Evolutionary conservation across 2,888 invertebrate genomes (phyloP), one percentile per base, ranked within the genome.

Genomic region (Quadroppia sp.): DNA sequence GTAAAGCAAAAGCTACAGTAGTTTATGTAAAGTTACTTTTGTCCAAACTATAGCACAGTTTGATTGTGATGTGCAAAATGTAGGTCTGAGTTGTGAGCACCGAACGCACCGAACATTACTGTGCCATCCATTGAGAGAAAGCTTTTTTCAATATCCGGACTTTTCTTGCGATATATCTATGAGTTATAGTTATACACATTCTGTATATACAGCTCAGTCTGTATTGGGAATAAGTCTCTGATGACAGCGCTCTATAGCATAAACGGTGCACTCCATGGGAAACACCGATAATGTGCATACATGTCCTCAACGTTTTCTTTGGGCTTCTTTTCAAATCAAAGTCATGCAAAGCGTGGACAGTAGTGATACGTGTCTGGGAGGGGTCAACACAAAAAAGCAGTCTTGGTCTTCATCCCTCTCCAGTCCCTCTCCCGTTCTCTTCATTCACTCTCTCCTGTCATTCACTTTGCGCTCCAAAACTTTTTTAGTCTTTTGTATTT

Each of bases 341-440:
- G 69, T 45, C 69, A 69, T 69, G 69, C 69, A 69, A 69, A 69
- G 42, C 69, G 69, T 69, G 69, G 69, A 69, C 69, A 69, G 69
- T 69, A 69, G 69, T 69, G 69, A 42, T 69, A 42, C 69, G 69
- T 69, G 69, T 69, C 45, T 69, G 42, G 69, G 40, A 69, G 40
- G 69, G 69, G 69, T 69, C 69, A 69, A 20, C 25, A 9, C 40
- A 40, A 69, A 69, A 67, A 69, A 69, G 69, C 40, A 69, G 69
- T 69, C 25, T 64, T 36, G 69, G 25, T 45, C 67, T 69, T 45
- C 15, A 15, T 69, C 42, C 30, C 59, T 59, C 59, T 59, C 59
- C 64, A 36, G 30, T 64, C 67, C n/a, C 42, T 67, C 69, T 69
- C 69, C 40, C 25, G 7, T 42, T 67, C 67, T 67, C 67, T n/a